A percentile compares a stretch with the other conserved stretches of the same genome.
These are phyloP conservation scores for Tachina fera DNA, from an alignment of 2,888 invertebrate genomes.

Conservation along the genomic window DNA sequence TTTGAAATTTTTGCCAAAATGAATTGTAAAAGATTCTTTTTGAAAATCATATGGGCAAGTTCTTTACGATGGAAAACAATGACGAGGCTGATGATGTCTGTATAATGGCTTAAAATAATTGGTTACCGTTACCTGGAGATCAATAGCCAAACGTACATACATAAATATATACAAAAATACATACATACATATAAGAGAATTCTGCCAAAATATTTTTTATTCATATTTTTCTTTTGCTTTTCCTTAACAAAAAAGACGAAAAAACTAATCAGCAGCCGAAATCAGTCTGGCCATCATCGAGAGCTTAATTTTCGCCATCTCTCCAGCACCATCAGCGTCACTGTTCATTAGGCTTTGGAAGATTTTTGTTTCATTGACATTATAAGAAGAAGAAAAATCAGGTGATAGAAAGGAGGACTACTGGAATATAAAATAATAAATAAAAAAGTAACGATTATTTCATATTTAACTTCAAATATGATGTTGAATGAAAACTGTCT, in stretches of 20 bases:
- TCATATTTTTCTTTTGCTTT: background rate
- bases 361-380: conserved; percentile 61
- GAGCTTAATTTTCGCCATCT: conserved; percentile 61
- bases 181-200: background rate
- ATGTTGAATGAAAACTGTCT: no score
- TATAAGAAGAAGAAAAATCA: conserved; percentile 35
- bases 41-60: conserved; percentile 14
- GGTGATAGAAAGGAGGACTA: conserved; percentile 45
- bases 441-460: background rate
- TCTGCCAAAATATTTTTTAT: conserved; percentile 3
- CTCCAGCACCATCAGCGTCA: conserved; percentile 63
- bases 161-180: background rate
- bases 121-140: conserved; percentile 59
- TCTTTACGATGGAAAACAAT: conserved; percentile 3
- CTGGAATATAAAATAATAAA: conserved; percentile 46
- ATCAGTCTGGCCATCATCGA: conserved; percentile 61
- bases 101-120: conserved; percentile 43
- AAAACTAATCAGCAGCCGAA: conserved; percentile 35
- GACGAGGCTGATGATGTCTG: background rate
- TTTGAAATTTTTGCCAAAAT: conserved; percentile 43
- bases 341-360: conserved; percentile 62
- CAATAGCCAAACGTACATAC: conserved; percentile 35
- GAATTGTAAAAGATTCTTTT: conserved; percentile 3
- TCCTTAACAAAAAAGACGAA: background rate
- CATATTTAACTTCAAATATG: no score